phyloP scores from a whole-genome alignment of 92 coral and sea anemone species.

The Chrysogorgia sp. region DNA sequence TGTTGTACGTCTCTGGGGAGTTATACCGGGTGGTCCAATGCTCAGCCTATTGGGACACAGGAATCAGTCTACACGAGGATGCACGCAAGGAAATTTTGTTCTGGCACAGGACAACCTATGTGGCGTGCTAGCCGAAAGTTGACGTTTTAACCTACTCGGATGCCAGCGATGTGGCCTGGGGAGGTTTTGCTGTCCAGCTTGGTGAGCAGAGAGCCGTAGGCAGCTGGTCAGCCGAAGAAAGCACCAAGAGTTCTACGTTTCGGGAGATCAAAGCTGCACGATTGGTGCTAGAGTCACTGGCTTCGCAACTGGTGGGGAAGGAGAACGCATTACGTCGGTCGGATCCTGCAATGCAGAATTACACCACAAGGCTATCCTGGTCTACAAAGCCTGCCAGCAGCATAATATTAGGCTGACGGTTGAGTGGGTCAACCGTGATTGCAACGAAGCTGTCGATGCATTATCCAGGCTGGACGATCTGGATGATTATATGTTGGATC shows the following conservation, averaged over 20 bases:
- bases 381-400: conserved; percentile 60
- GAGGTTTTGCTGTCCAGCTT: conserved; percentile 60
- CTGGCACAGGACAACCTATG: conserved; percentile 37
- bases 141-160: conserved; percentile 63
- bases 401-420: conserved; percentile 56
- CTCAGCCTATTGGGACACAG: conserved; percentile 52
- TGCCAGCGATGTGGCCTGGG: conserved; percentile 70
- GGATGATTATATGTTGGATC: conserved; percentile 59
- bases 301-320: conserved; percentile 33
- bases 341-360: conserved; percentile 58
- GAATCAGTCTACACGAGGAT: background rate
- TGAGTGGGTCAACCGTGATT: conserved; percentile 60
- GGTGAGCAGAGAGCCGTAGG: conserved; percentile 57
- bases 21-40: conserved; percentile 38
- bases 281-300: conserved; percentile 41
- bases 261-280: conserved; percentile 56
- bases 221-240: conserved; percentile 61
- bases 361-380: conserved; percentile 56
- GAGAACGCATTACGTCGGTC: conserved; percentile 57
- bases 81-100: conserved; percentile 7
- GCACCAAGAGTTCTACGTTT: conserved; percentile 56
- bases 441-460: conserved; percentile 50
- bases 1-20: conserved; percentile 65
- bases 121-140: conserved; percentile 50
- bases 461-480: conserved; percentile 54